Percentiles rank a stretch among this genome's conserved stretches.
These are phyloP conservation scores for Lontra canadensis DNA, from an alignment of 2,113 vertebrate genomes.

Conservation along the genomic window DNA sequence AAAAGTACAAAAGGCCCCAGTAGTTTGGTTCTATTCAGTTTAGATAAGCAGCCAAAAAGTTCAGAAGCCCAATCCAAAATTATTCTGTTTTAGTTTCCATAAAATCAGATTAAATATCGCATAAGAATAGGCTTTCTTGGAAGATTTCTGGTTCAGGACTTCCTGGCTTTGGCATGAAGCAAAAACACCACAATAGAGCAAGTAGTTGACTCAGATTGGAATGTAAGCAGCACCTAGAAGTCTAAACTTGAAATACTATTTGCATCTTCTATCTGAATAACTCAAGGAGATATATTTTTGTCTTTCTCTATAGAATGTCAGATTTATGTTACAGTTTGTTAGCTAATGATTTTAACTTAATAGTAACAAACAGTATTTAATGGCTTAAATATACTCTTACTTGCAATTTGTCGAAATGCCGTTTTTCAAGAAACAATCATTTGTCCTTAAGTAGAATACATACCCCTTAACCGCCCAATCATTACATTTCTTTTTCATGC, in stretches of 20 bases:
- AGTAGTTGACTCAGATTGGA: conserved; percentile 14
- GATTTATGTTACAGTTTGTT: neutral
- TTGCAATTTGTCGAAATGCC: neutral
- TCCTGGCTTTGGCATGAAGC: conserved; percentile 59
- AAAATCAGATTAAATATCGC: conserved; percentile 73
- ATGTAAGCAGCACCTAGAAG: neutral
- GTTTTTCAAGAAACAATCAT: conserved; percentile 23
- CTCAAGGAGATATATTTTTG: neutral
- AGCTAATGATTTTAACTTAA: conserved; percentile 28
- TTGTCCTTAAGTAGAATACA: conserved; percentile 41
- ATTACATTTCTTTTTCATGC: conserved; percentile 59
- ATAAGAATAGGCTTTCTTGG: conserved; percentile 67
- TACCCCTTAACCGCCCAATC: conserved; percentile 43
- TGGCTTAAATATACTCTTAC: neutral
- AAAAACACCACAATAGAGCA: neutral
- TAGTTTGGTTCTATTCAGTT: conserved; percentile 35
- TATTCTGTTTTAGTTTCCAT: conserved; percentile 64
- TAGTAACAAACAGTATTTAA: neutral
- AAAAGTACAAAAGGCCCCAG: neutral
- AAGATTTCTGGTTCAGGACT: conserved; percentile 61
- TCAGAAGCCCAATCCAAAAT: conserved; percentile 50
- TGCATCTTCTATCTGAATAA: conserved; percentile 5
- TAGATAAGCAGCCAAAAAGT: conserved; percentile 58
- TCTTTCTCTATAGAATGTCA: neutral
- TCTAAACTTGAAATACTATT: conserved; percentile 11